A percentile compares a stretch with the other conserved stretches of the same genome.
Evolutionary conservation across 2,888 invertebrate genomes (phyloP).

Genomic region (Lordiphosa fenestrarum): DNA sequence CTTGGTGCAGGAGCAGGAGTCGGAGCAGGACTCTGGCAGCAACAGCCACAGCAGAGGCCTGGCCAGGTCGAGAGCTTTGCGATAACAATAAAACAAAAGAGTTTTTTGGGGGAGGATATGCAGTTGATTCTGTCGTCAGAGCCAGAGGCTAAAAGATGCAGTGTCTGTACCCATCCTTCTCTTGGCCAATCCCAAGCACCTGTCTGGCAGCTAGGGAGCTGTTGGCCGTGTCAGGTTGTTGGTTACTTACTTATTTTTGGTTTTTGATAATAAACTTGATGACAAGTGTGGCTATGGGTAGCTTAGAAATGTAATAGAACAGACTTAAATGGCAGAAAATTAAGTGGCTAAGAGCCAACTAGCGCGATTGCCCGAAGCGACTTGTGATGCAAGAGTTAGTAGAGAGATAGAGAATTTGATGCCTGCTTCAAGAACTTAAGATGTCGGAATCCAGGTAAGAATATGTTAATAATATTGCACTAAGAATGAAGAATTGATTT

Average conservation of each 20-base stretch:
- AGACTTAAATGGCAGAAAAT: too few relatives aligned
- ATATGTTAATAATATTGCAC: too few relatives aligned
- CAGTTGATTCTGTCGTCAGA: not conserved
- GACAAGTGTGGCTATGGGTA: conserved; percentile 59
- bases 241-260: conserved; percentile 40
- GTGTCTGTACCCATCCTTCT: not conserved
- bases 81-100: conserved; percentile 64
- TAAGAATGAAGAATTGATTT: too few relatives aligned
- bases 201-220: not conserved
- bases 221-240: conserved; percentile 32
- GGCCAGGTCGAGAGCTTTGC: conserved; percentile 33
- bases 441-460: too few relatives aligned
- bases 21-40: conserved; percentile 3
- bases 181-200: conserved; percentile 6
- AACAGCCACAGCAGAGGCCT: conserved; percentile 4
- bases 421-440: too few relatives aligned
- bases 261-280: conserved; percentile 54
- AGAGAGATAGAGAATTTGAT: too few relatives aligned
- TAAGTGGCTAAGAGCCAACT: too few relatives aligned
- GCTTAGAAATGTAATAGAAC: conserved; percentile 12
- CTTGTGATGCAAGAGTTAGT: too few relatives aligned
- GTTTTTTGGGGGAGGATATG: conserved; percentile 3
- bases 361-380: too few relatives aligned
- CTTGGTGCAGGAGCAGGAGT: conserved; percentile 3
- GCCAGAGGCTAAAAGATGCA: not conserved